A percentile compares a stretch with the other conserved stretches of the same genome.
Conservation (phyloP, 2,888 invertebrate species). For the Gerris lacustris region DNA sequence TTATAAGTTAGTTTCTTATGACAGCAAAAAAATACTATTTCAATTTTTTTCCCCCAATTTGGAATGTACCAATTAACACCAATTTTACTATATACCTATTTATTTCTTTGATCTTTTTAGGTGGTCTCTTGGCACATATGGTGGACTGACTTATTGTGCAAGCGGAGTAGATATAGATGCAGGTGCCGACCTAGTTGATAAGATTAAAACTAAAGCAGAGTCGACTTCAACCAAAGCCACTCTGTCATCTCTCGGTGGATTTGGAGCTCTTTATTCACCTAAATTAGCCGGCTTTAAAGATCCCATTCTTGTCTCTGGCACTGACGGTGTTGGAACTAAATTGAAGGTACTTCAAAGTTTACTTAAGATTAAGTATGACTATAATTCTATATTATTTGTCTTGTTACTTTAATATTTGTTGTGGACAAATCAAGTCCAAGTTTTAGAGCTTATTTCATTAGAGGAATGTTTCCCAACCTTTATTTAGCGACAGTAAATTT, state of each 20-base stretch:
- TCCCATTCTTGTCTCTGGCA: constrained; percentile 82
- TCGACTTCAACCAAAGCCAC: constrained; percentile 67
- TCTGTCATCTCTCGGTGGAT: constrained; percentile 75
- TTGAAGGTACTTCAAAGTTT: constrained; percentile 53
- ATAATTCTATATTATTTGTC: no score
- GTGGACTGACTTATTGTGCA: constrained; percentile 69
- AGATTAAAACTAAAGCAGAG: constrained; percentile 68
- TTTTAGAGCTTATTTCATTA: no score
- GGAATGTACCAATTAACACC: no score
- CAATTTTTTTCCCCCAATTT: no score
- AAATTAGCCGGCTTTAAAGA: constrained; percentile 51
- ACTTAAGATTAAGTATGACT: not conserved
- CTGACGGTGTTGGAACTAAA: constrained; percentile 95
- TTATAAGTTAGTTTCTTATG: no score
- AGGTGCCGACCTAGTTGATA: constrained; percentile 71
- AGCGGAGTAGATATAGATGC: constrained; percentile 90
- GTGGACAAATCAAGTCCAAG: no score
- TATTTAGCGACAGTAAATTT: no score
- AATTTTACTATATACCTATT: no score
- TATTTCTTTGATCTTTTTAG: constrained; percentile 32
- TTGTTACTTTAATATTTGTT: no score
- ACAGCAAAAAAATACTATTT: no score
- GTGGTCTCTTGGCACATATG: constrained; percentile 42
- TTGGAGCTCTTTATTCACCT: constrained; percentile 84
- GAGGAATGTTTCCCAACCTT: no score